Conservation (phyloP, 2,888 invertebrate genomes). For the Drosophila rubida region DNA sequence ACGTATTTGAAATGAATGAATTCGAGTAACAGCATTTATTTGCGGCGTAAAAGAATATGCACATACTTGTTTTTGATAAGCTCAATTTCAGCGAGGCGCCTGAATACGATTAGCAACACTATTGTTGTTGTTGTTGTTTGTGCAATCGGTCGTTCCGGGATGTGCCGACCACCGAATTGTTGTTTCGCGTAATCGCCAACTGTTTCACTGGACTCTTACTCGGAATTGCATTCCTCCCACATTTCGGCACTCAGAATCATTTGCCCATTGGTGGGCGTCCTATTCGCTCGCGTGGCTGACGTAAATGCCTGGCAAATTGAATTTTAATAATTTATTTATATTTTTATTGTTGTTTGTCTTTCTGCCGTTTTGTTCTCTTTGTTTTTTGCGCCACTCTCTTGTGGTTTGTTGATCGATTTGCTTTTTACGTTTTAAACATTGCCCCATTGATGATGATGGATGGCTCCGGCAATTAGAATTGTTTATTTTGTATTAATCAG, state of each 20-base stretch:
- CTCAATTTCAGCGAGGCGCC: constrained; percentile 2
- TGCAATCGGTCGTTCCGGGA: constrained; percentile 31
- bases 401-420: constrained; percentile 22
- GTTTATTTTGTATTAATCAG: constrained; percentile 30
- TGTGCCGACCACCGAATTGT: constrained; percentile 45
- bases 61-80: constrained; percentile 32
- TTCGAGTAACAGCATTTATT: constrained; percentile 11
- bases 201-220: constrained; percentile 2
- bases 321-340: constrained; percentile 9
- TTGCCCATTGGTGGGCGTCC: constrained; percentile 47
- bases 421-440: constrained; percentile 28
- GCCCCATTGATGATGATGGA: constrained; percentile 19
- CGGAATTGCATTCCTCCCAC: constrained; percentile 36
- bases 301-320: constrained; percentile 31
- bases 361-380: background rate
- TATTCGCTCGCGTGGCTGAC: constrained; percentile 28
- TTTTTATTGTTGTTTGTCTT: constrained; percentile 6
- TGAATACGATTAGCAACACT: constrained; percentile 19
- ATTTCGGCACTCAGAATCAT: constrained; percentile 9
- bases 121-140: constrained; percentile 9
- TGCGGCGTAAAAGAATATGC: constrained; percentile 34
- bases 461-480: constrained; percentile 1
- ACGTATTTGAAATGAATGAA: constrained; percentile 35
- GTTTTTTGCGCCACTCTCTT: constrained; percentile 2
- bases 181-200: constrained; percentile 9